phyloP scores from a whole-genome alignment of 2,113 vertebrate genomes.

The Polypterus bichir region DNA sequence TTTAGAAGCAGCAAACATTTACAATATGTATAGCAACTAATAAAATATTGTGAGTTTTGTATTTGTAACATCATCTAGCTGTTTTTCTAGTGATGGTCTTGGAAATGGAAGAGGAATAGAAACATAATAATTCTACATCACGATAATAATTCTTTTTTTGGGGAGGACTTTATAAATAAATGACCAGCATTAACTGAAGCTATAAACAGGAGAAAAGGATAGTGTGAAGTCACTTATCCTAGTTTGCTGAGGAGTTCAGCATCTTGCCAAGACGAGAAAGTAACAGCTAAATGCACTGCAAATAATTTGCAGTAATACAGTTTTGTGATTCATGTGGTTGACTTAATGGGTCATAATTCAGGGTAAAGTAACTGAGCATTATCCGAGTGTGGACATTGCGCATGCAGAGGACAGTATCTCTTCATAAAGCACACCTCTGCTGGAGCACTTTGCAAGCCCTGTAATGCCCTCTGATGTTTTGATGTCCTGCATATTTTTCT shows the following conservation, averaged over 20 bases:
- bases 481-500: constrained; percentile 82
- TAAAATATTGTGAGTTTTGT: too few species aligned
- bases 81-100: not conserved
- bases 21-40: too few species aligned
- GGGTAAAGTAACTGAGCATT: constrained; percentile 60
- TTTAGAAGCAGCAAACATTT: too few species aligned
- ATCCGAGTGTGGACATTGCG: constrained; percentile 62
- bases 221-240: constrained; percentile 65
- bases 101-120: not conserved
- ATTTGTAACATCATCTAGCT: not conserved
- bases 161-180: constrained; percentile 48
- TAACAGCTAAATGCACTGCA: constrained; percentile 80
- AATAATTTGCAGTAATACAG: constrained; percentile 82
- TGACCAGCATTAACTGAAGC: constrained; percentile 48
- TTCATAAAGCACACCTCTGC: constrained; percentile 72
- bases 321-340: constrained; percentile 77
- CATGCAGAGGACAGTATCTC: constrained; percentile 64
- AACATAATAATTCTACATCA: not conserved
- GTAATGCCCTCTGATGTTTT: constrained; percentile 73
- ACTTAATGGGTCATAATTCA: constrained; percentile 79
- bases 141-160: constrained; percentile 24
- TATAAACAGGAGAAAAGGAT: constrained; percentile 52
- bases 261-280: constrained; percentile 73
- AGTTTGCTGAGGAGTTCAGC: constrained; percentile 72
- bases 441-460: constrained; percentile 62